phyloP scores from a whole-genome alignment of 2,888 invertebrate genomes.

The Clostera curtula region DNA sequence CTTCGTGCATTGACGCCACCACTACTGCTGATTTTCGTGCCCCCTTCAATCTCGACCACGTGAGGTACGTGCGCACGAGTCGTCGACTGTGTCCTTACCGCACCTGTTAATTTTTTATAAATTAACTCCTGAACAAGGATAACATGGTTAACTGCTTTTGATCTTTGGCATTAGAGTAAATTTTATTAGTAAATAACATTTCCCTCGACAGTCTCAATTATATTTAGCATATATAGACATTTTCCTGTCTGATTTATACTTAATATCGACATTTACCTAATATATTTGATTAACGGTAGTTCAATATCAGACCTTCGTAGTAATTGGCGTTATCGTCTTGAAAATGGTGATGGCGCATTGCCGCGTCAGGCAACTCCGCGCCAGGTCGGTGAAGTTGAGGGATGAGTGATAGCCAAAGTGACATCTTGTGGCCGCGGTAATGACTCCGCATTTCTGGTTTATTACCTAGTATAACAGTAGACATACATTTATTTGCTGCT shows the following conservation, averaged over 20 bases:
- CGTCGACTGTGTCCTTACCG: constrained; percentile 83
- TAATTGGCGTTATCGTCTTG: constrained; percentile 86
- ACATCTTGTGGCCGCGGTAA: constrained; percentile 95
- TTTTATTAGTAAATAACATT: too few relatives aligned
- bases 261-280: too few relatives aligned
- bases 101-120: constrained; percentile 67
- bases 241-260: too few relatives aligned
- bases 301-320: constrained; percentile 79
- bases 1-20: constrained; percentile 37
- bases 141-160: not conserved
- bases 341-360: constrained; percentile 92
- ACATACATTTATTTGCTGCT: not conserved
- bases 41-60: constrained; percentile 53
- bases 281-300: too few relatives aligned
- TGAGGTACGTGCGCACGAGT: constrained; percentile 78
- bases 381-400: constrained; percentile 93
- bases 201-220: too few relatives aligned
- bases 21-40: constrained; percentile 36
- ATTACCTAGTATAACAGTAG: constrained; percentile 59
- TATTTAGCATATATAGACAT: too few relatives aligned
- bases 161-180: not conserved
- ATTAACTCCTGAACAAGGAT: not conserved
- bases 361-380: constrained; percentile 81
- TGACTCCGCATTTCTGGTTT: constrained; percentile 89
- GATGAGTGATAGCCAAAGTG: constrained; percentile 92